Base-by-base conservation (phyloP, 2,888 invertebrate genomes). In the Fragum sueziense region DNA sequence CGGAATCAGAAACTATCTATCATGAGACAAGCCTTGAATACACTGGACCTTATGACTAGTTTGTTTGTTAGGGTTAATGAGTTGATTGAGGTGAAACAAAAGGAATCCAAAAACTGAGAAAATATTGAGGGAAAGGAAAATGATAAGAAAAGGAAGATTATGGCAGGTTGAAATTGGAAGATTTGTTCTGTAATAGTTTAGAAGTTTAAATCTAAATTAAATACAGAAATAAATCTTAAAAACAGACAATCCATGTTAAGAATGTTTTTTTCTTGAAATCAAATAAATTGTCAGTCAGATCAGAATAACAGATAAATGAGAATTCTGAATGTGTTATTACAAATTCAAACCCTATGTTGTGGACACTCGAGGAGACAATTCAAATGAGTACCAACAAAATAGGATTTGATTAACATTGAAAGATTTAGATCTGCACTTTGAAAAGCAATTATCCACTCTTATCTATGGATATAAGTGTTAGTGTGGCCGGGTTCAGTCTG, bases 1-100 rank as follows among this genome's bases (percentile, higher is more conserved):
- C 88, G 92, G 9, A 93, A 95, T 80, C 95, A 96, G 86, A 95
- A 96, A 91, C 94, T 95, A 67, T 93, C 95, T 86, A 95, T 96
- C 69, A 94, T 96, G 83, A 91, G 94, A 85, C 95, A 95, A 78
- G 96, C 96, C 33, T 91, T 97, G 62, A 96, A 96, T 92, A 96
- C 95, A 62, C 96, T 98, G 91, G 97, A 98, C 93, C 94, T 97
- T 76, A 96, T 98, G 90, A 96, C 96, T 88, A 96, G 96, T 88
- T 94, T 97, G 68, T 93, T 97, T 74, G 95, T 95, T 70, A 95
- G 97, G 81, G 94, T 97, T 57, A 93, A 94, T 80, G 96, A 96
- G 89, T 80, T 93, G 6, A 82, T 91, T 20, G 86, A 87, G 11
- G 81, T 85, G 61, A 85, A 88, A 72, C 77, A 76, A 73, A 79